Conservation (phyloP, 2,888 invertebrate genomes). For the Epirrhoe alternata region DNA sequence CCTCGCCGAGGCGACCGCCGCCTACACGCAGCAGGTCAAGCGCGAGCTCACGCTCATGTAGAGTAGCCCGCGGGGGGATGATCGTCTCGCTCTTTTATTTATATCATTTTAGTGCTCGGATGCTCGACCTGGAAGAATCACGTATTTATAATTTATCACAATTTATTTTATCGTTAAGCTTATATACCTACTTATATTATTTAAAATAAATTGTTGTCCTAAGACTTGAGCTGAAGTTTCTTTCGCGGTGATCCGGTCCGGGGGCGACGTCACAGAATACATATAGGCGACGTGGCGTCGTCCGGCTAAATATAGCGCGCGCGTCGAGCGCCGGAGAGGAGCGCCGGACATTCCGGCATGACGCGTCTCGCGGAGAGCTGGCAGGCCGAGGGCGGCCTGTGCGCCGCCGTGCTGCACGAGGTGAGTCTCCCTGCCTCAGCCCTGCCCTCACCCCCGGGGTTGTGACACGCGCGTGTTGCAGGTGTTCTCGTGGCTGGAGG, state of each 20-base stretch:
- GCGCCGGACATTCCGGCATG: not conserved
- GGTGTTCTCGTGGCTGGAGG: slow-evolving; percentile 57
- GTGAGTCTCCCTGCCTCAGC: slow-evolving; percentile 7
- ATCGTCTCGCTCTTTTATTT: too few species aligned
- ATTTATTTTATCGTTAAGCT: too few species aligned
- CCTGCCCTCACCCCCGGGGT: not conserved
- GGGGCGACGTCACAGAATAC: not conserved
- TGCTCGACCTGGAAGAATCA: too few species aligned
- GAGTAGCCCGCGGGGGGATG: not conserved
- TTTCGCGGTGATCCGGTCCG: too few species aligned
- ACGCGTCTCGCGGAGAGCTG: slow-evolving; percentile 24
- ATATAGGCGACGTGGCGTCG: not conserved
- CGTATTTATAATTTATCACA: too few species aligned
- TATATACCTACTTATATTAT: too few species aligned
- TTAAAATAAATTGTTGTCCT: not conserved
- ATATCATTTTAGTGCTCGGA: too few species aligned
- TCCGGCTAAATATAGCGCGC: slow-evolving; percentile 2
- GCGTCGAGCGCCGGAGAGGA: not conserved
- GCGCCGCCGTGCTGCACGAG: slow-evolving; percentile 45
- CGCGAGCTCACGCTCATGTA: slow-evolving; percentile 20
- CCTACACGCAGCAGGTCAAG: slow-evolving; percentile 15
- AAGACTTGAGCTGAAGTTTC: too few species aligned
- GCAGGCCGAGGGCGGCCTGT: slow-evolving; percentile 42
- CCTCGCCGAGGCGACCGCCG: slow-evolving; percentile 9
- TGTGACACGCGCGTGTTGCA: slow-evolving; percentile 24